A percentile compares a stretch with the other conserved stretches of the same genome.
phyloP scores from a whole-genome alignment of 2,797 vertebrate species.

The Choloepus didactylus region DNA sequence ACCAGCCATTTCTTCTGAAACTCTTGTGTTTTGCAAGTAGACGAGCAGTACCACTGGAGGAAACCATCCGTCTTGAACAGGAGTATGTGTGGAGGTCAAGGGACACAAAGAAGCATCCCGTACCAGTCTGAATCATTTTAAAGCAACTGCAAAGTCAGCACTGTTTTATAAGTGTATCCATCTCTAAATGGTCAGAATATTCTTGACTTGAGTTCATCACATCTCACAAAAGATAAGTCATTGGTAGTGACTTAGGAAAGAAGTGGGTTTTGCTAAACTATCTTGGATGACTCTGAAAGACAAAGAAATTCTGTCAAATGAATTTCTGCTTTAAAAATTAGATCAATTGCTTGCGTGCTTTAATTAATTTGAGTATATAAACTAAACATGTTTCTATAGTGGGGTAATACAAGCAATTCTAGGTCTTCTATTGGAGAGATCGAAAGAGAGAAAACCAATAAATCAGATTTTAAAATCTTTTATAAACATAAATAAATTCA shows the following conservation, averaged over 20 bases:
- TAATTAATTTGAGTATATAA: neutral
- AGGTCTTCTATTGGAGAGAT: neutral
- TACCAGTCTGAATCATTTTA: neutral
- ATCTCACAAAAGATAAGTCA: neutral
- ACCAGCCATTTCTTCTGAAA: neutral
- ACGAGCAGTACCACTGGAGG: neutral
- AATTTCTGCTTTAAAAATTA: neutral
- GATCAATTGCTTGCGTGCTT: neutral
- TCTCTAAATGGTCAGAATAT: neutral
- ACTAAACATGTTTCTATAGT: neutral
- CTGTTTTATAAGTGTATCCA: neutral
- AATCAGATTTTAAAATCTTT: neutral
- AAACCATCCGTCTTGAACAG: slow-evolving; percentile 28
- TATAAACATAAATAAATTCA: neutral
- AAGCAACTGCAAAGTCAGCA: neutral
- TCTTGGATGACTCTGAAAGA: neutral
- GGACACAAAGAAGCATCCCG: neutral
- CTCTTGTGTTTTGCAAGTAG: neutral
- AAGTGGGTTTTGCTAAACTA: neutral
- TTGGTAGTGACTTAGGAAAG: neutral
- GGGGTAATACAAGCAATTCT: neutral
- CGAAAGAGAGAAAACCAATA: neutral
- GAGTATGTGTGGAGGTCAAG: neutral
- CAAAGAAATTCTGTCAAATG: neutral
- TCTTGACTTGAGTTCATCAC: neutral